Conservation (phyloP, 2,797 vertebrate species). For the Tapera naevia region DNA sequence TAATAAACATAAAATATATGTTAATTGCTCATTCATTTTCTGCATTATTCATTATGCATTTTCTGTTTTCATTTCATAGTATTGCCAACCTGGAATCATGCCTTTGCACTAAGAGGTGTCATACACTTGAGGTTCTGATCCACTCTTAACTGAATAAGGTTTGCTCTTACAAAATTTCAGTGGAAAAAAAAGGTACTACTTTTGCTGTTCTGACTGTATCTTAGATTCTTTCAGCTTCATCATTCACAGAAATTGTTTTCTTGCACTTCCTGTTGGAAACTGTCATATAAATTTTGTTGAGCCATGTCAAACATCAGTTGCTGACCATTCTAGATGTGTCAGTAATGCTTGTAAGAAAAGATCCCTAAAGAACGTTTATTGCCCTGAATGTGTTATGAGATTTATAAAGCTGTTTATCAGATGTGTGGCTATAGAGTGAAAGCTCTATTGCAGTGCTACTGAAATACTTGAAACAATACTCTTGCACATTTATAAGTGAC, state of each 20-base stretch:
- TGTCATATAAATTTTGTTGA: conserved; percentile 1
- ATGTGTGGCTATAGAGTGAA: background rate
- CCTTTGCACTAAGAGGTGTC: background rate
- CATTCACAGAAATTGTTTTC: background rate
- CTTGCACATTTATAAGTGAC: background rate
- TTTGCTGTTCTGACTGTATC: background rate
- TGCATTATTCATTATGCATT: background rate
- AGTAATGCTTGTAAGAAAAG: background rate
- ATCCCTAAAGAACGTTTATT: conserved; percentile 3
- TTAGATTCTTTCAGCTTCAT: background rate
- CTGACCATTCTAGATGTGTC: background rate
- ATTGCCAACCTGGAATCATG: background rate
- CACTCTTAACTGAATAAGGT: background rate
- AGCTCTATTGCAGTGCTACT: background rate
- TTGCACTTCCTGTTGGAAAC: background rate
- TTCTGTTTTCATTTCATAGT: background rate
- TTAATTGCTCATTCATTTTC: background rate
- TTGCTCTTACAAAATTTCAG: background rate
- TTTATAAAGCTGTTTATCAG: background rate
- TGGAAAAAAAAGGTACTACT: background rate
- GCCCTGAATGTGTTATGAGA: background rate
- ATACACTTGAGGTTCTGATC: background rate
- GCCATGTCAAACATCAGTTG: background rate
- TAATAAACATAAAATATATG: background rate
- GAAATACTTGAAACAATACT: background rate